A percentile compares a stretch with the other conserved stretches of the same genome.
These are phyloP conservation scores for Pristionchus japonicus DNA, from an alignment of 2,888 invertebrate species.

Conservation along the genomic window DNA sequence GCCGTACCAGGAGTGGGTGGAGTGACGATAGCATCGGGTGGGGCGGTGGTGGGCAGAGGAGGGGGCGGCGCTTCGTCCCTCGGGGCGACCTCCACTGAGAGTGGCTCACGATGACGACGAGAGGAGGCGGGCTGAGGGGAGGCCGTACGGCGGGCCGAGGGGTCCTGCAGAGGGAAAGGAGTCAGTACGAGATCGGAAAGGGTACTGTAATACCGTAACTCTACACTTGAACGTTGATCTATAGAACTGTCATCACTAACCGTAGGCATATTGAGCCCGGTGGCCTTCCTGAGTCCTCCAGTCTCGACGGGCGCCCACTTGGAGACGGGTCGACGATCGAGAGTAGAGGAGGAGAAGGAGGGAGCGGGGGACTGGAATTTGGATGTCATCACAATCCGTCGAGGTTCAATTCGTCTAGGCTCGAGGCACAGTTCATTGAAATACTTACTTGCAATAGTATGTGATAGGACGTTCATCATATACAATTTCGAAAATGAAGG, in stretches of 20 bases:
- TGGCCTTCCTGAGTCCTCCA: constrained; percentile 41
- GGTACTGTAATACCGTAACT: too few relatives aligned
- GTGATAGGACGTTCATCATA: too few relatives aligned
- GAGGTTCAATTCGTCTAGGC: too few relatives aligned
- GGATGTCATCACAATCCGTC: too few relatives aligned
- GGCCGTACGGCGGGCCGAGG: not conserved
- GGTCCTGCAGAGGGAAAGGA: not conserved
- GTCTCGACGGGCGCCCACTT: constrained; percentile 48
- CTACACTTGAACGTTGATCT: not conserved
- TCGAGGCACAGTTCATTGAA: too few relatives aligned
- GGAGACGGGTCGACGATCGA: constrained; percentile 20
- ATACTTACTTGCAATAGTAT: too few relatives aligned
- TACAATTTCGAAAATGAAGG: not conserved
- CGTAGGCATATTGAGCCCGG: constrained; percentile 39
- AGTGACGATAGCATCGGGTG: constrained; percentile 41
- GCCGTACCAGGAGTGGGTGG: constrained; percentile 41
- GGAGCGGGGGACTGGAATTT: constrained; percentile 24
- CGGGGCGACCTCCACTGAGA: constrained; percentile 31
- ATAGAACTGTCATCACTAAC: not conserved
- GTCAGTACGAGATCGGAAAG: too few relatives aligned
- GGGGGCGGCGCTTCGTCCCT: not conserved
- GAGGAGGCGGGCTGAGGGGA: not conserved
- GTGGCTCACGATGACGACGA: constrained; percentile 1
- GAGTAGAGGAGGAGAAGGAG: constrained; percentile 22
- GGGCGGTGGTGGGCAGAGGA: constrained; percentile 11